Evolutionary conservation across 2,888 invertebrate genomes (phyloP), one percentile per base, ranked within the genome.

Genomic region (Calliopum simillimum): DNA sequence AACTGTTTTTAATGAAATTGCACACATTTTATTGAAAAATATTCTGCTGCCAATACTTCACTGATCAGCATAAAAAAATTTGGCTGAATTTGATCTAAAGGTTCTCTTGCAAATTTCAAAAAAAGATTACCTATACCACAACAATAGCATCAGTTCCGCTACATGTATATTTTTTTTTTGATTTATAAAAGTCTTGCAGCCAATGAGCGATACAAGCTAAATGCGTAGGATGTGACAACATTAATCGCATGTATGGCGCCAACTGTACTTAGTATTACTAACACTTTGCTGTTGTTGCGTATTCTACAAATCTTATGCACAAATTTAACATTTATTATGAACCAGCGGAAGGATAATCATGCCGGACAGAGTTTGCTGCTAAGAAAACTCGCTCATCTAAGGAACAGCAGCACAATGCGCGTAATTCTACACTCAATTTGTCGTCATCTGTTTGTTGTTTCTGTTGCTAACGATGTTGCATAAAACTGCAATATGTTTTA

Each of bases 191-290:
- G n/a, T n/a, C n/a, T n/a, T n/a, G n/a, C n/a, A n/a, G n/a, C n/a
- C n/a, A n/a, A n/a, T n/a, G n/a, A n/a, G n/a, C n/a, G n/a, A 21
- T 8, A 33, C 13, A 55, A 41, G 19, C 33, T 21, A 16, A 65
- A 41, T 12, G 53, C 55, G 4, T 43, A 55, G 43, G 44, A 61
- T 43, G 44, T 43, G 16, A n/a, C 4, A 8, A 8, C 33, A 33
- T 33, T 44, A 61, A 61, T 41, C 61, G 43, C 61, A 16, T 61
- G 61, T n/a, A 61, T 61, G 61, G 61, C 61, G 61, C 61, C 61
- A 61, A 61, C 43, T 44, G n/a, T n/a, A n/a, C n/a, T 21, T 58
- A 33, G 41, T 33, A 58, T 33, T 33, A 33, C 33, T 33, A 33
- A 8, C 33, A 8, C 33, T 33, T 14, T 58, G 61, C 13, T 61